Base-by-base conservation (phyloP, 2,888 invertebrate species). In the Drosophila lacicola region DNA sequence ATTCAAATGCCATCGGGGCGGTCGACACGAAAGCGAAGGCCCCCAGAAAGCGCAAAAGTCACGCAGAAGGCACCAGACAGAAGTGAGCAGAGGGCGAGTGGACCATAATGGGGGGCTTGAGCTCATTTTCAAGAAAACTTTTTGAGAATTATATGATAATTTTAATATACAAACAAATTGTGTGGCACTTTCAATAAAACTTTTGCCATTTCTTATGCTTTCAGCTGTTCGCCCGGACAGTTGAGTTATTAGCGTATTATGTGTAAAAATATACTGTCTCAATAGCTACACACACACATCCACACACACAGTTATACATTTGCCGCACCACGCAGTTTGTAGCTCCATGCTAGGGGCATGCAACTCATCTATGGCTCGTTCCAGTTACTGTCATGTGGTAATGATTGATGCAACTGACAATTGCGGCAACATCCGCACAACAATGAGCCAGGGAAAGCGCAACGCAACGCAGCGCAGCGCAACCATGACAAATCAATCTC, bases 121-220 rank as follows among this genome's bases (percentile, higher is more conserved):
- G 70, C 73, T 80, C 83, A 80, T 77, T 83, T 82, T 80, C 62
- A 47, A 58, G 33, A 57, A 85, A 89, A 82, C 62, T 82, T 89
- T 86, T 68, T 10, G 62, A 70, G 84, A 86, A 86, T 85, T 89
- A 73, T 85, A 88, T 88, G 83, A 88, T 83, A 85, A 85, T 86
- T 86, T 86, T 82, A 86, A 88, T 89, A 88, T 85, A 85, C 90
- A 86, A 86, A 86, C 85, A 86, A 86, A 86, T 86, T 86, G 89
- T 86, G 85, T 88, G 85, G 90, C 89, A 82, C 71, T 89, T 86
- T 82, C 86, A 88, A 89, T 88, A 89, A 85, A 86, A 86, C 89
- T 86, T 86, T 89, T 69, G 77, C 79, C 82, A 79, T 85, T 88
- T 88, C 87, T 77, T 74, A 33, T 66, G 70, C 81, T 53, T 29